These are phyloP conservation scores for Leuctra nigra DNA, from an alignment of 2,888 invertebrate genomes.

Conservation along the genomic window DNA sequence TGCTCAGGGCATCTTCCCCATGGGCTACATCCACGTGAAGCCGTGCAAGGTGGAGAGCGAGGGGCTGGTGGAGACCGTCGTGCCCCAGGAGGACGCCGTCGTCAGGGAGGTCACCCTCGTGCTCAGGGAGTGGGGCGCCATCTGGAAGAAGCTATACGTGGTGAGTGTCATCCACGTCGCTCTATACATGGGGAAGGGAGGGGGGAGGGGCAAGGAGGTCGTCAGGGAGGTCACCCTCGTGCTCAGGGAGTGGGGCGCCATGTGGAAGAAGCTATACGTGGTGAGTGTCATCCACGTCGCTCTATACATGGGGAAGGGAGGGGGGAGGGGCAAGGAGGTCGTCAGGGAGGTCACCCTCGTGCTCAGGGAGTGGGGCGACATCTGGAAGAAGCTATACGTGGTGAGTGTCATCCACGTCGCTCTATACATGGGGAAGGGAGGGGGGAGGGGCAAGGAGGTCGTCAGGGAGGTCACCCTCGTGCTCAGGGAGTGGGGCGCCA, in stretches of 20 bases:
- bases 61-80: constrained; percentile 57
- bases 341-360: constrained; percentile 87
- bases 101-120: constrained; percentile 87
- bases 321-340: constrained; percentile 67
- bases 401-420: constrained; percentile 63
- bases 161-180: constrained; percentile 63
- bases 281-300: constrained; percentile 63
- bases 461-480: constrained; percentile 87
- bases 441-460: constrained; percentile 67
- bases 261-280: constrained; percentile 89
- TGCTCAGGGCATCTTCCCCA: constrained; percentile 67
- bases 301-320: constrained; percentile 72
- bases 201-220: constrained; percentile 67
- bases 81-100: constrained; percentile 79
- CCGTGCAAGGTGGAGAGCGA: constrained; percentile 76
- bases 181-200: constrained; percentile 72
- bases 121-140: constrained; percentile 85
- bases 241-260: constrained; percentile 85
- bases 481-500: constrained; percentile 85
- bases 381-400: constrained; percentile 89
- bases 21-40: constrained; percentile 71
- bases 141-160: constrained; percentile 89
- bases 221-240: constrained; percentile 87
- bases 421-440: constrained; percentile 72
- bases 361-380: constrained; percentile 85